Percentiles rank a stretch among this genome's conserved stretches.
Conservation (phyloP, 1,140 invertebrate species). For the Onthophagus taurus region DNA sequence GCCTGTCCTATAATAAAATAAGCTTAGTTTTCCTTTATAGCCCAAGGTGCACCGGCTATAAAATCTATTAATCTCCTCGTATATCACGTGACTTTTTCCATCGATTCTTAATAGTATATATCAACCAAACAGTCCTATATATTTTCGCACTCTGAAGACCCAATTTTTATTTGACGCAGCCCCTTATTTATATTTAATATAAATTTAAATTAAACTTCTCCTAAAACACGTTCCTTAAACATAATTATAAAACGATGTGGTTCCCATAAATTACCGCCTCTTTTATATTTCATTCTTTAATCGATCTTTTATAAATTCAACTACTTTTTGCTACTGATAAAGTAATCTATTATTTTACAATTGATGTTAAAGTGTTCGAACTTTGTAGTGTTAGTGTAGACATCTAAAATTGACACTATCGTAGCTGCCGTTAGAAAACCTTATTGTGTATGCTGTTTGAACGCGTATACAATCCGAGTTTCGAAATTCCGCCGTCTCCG, state of each 20-base stretch:
- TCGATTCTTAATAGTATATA: conserved; percentile 13
- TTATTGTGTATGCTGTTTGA: conserved; percentile 5
- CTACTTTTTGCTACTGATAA: too few species aligned
- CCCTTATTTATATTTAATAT: background rate
- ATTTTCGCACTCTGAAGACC: too few species aligned
- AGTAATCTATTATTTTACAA: too few species aligned
- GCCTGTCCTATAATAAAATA: conserved; percentile 20
- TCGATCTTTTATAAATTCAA: too few species aligned
- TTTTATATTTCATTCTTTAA: too few species aligned
- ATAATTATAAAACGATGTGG: too few species aligned
- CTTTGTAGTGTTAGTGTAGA: background rate
- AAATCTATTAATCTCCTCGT: conserved; percentile 14
- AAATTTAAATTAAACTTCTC: background rate
- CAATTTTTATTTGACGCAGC: background rate
- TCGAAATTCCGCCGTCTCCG: too few species aligned
- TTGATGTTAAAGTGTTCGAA: too few species aligned
- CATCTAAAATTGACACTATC: background rate
- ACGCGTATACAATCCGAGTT: too few species aligned
- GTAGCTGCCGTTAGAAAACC: background rate
- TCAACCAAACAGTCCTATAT: conserved; percentile 7
- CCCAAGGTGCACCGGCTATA: conserved; percentile 11
- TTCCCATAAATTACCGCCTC: too few species aligned
- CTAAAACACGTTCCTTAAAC: conserved; percentile 1
- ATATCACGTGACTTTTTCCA: conserved; percentile 9
- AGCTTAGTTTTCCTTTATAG: conserved; percentile 18